Evolutionary conservation across 1,140 invertebrate species (phyloP).

Genomic region (Paracyclopina nana): DNA sequence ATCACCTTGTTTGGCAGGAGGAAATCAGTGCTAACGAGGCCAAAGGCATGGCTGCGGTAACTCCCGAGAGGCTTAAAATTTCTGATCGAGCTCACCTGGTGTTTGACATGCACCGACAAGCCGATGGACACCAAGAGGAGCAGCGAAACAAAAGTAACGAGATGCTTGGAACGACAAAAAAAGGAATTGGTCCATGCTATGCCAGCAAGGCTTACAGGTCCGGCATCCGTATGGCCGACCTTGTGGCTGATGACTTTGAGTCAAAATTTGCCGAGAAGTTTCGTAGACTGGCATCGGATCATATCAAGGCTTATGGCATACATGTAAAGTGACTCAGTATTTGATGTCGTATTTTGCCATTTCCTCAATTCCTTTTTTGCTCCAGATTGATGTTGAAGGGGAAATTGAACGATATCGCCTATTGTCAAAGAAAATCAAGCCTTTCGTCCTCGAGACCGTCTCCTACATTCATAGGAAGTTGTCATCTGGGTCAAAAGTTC

Average conservation of each 20-base stretch:
- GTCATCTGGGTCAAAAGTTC: conserved; percentile 32
- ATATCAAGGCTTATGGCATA: no score
- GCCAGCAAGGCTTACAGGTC: conserved; percentile 87
- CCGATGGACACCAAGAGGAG: conserved; percentile 82
- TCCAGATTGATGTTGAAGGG: conserved; percentile 48
- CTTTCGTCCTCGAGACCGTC: conserved; percentile 76
- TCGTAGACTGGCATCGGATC: no score
- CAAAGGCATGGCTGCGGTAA: conserved; percentile 61
- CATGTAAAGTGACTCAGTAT: no score
- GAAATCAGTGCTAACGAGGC: conserved; percentile 79
- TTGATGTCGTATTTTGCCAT: no score
- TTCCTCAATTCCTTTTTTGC: no score
- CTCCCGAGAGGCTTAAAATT: conserved; percentile 54
- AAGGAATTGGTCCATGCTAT: conserved; percentile 94
- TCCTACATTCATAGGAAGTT: conserved; percentile 50
- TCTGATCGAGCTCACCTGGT: conserved; percentile 90
- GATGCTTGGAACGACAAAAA: conserved; percentile 93
- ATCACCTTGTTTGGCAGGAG: conserved; percentile 73
- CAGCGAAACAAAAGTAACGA: conserved; percentile 50
- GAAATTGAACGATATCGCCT: conserved; percentile 61
- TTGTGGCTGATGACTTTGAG: conserved; percentile 45
- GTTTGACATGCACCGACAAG: conserved; percentile 75
- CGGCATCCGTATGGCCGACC: conserved; percentile 75
- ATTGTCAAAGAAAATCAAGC: conserved; percentile 57
- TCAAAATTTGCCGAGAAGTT: no score